Conservation (phyloP, 2,888 invertebrate species). For the Ophraella communa region DNA sequence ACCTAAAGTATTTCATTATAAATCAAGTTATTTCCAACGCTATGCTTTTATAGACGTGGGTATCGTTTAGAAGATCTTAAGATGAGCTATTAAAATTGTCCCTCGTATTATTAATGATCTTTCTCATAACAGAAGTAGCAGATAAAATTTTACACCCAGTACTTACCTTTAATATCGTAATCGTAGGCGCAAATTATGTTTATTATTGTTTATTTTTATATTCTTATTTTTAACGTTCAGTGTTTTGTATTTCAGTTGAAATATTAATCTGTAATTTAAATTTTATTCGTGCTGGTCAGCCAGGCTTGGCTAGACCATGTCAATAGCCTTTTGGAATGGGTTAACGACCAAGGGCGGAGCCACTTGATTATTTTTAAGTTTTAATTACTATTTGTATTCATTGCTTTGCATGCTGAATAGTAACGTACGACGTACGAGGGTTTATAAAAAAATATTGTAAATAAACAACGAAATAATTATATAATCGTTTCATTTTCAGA, state of each 20-base stretch:
- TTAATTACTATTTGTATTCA: conserved; percentile 4
- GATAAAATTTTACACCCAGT: not conserved
- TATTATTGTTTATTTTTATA: not conserved
- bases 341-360: conserved; percentile 17
- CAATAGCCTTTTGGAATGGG: conserved; percentile 24
- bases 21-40: too few relatives aligned
- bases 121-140: not conserved
- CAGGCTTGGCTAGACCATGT: conserved; percentile 16
- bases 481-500: conserved; percentile 45
- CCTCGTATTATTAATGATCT: not conserved
- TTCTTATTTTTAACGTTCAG: not conserved
- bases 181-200: not conserved
- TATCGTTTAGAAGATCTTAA: not conserved
- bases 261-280: conserved; percentile 21
- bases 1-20: too few relatives aligned
- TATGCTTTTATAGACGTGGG: too few relatives aligned
- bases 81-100: not conserved
- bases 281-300: conserved; percentile 15
- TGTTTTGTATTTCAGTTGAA: conserved; percentile 12
- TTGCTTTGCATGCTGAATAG: not conserved
- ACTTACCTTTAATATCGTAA: not conserved
- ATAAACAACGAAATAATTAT: not conserved
- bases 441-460: too few relatives aligned
- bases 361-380: conserved; percentile 6
- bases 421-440: not conserved